A percentile compares a stretch with the other conserved stretches of the same genome.
Evolutionary conservation across 2,888 invertebrate genomes (phyloP).

Genomic region (Lepeophtheirus nordmannii): DNA sequence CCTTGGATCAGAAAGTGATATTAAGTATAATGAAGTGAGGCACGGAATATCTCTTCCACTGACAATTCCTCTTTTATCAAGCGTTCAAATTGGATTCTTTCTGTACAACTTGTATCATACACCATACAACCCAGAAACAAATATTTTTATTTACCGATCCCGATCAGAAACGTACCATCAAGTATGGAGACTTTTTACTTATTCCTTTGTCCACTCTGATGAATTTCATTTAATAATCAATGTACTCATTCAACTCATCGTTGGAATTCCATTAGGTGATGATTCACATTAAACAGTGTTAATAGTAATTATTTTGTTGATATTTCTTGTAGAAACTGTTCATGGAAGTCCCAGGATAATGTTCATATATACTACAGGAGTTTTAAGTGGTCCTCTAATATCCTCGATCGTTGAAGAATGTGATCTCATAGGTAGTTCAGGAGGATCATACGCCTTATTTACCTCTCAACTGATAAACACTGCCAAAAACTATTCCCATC

Average conservation of each 20-base stretch:
- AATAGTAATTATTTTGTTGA: too few relatives aligned
- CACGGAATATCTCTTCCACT: background rate
- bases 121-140: too few relatives aligned
- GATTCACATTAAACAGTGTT: too few relatives aligned
- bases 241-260: background rate
- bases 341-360: background rate
- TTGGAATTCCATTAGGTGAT: background rate
- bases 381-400: background rate
- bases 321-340: background rate
- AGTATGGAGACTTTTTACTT: background rate
- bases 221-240: background rate
- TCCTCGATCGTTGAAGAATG: background rate
- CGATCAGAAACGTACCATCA: background rate
- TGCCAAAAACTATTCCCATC: background rate
- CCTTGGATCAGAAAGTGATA: too few relatives aligned
- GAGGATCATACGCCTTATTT: constrained; percentile 1
- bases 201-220: background rate
- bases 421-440: background rate
- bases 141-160: too few relatives aligned
- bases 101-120: background rate
- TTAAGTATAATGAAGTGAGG: too few relatives aligned
- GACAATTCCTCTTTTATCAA: background rate
- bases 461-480: background rate
- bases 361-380: background rate
- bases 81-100: background rate